Conservation (phyloP, 1,140 invertebrate species). For the Brachionus sp. region DNA sequence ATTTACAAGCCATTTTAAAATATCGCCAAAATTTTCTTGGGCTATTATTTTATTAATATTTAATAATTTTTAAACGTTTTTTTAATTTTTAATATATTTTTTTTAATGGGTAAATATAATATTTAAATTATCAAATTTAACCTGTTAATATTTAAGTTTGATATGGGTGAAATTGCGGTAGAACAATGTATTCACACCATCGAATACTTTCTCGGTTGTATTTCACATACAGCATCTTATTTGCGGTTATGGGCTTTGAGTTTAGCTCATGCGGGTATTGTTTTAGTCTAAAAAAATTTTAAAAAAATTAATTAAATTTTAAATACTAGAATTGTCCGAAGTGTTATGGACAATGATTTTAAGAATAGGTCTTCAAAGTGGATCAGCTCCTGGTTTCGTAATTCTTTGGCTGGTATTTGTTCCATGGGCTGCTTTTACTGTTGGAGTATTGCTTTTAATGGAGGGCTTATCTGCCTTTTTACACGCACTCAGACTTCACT, state of each 20-base stretch:
- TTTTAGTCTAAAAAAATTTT: not conserved
- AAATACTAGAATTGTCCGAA: slow-evolving; percentile 79
- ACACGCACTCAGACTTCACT: slow-evolving; percentile 94
- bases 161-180: slow-evolving; percentile 80
- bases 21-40: too few species aligned
- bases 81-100: not conserved
- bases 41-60: not conserved
- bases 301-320: not conserved
- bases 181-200: slow-evolving; percentile 92
- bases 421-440: slow-evolving; percentile 77
- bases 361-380: slow-evolving; percentile 63
- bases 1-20: too few species aligned
- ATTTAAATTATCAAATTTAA: not conserved
- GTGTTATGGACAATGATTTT: slow-evolving; percentile 95
- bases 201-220: slow-evolving; percentile 89
- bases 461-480: slow-evolving; percentile 96
- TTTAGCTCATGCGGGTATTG: slow-evolving; percentile 72
- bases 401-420: slow-evolving; percentile 68
- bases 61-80: not conserved
- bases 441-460: slow-evolving; percentile 86
- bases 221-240: slow-evolving; percentile 93
- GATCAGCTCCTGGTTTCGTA: not conserved
- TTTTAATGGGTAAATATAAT: not conserved
- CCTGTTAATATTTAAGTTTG: slow-evolving; percentile 24
- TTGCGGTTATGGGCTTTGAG: slow-evolving; percentile 91